phyloP scores from a whole-genome alignment of 2,113 vertebrate species.

The Zapornia atra region DNA sequence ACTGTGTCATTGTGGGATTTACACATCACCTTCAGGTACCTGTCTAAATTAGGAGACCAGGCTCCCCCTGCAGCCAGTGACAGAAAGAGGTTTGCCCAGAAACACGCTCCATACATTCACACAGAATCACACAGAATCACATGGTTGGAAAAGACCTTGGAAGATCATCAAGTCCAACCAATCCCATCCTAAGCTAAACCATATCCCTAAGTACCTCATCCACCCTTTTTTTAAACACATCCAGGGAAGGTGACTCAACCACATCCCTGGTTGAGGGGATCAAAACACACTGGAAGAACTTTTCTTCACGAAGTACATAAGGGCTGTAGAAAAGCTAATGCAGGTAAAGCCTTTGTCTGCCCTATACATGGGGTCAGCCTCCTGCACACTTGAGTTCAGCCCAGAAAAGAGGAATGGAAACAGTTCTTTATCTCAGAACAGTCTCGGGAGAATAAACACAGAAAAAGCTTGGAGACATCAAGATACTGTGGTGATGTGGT shows the following conservation, averaged over 20 bases:
- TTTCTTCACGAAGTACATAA: not conserved
- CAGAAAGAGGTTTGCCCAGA: not conserved
- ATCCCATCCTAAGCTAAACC: too few species aligned
- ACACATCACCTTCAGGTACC: not conserved
- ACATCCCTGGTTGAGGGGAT: too few species aligned
- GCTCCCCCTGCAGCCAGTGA: not conserved
- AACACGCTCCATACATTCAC: not conserved
- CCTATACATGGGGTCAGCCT: fast-evolving
- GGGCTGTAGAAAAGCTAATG: not conserved
- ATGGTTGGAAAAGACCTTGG: too few species aligned
- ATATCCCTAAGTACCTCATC: too few species aligned
- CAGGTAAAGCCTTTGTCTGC: not conserved
- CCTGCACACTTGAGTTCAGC: not conserved
- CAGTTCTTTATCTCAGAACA: fast-evolving
- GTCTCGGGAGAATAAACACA: not conserved
- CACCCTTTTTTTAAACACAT: too few species aligned
- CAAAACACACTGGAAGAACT: not conserved
- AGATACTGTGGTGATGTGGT: not conserved
- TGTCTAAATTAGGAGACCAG: not conserved
- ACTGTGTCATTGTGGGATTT: not conserved
- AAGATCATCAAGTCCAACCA: too few species aligned
- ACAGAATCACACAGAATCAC: too few species aligned
- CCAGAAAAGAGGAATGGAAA: not conserved
- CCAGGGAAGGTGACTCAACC: too few species aligned
- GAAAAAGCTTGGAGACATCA: not conserved